Percentiles rank a stretch among this genome's conserved stretches.
Evolutionary conservation across 2,797 vertebrate genomes (phyloP).

Genomic region (Pterois miles): DNA sequence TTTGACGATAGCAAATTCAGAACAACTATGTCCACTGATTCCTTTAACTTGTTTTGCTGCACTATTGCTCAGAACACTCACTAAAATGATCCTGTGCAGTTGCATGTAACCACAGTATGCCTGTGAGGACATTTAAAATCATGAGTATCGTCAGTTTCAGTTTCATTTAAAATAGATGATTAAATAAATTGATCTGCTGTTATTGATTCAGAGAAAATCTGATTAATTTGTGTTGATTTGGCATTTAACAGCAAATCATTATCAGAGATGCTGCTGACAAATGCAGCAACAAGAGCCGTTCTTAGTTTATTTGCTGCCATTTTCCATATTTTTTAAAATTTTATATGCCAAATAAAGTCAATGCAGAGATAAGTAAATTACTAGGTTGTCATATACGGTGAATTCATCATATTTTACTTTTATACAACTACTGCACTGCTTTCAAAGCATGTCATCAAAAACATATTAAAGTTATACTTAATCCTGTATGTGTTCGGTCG

Average conservation of each 20-base stretch:
- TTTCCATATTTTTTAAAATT: background rate
- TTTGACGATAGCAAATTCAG: background rate
- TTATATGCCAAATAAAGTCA: conserved; percentile 23
- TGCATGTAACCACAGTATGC: background rate
- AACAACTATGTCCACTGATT: background rate
- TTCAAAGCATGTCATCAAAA: background rate
- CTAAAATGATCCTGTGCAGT: background rate
- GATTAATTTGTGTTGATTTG: background rate
- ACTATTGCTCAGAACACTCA: background rate
- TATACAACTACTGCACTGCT: background rate
- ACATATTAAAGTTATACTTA: background rate
- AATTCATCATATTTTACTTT: background rate
- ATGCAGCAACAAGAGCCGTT: background rate
- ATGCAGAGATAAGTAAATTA: background rate
- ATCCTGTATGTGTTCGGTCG: background rate
- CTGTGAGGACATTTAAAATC: background rate
- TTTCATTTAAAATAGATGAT: background rate
- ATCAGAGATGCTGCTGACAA: background rate
- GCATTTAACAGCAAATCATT: background rate
- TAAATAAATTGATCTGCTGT: background rate
- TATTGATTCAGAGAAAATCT: background rate
- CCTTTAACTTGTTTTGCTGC: background rate
- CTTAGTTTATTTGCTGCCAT: background rate
- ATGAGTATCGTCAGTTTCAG: background rate
- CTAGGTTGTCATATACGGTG: background rate